Evolutionary conservation across 2,888 invertebrate species (phyloP), one percentile per base, ranked within the genome.

Genomic region (Lingula anatina): DNA sequence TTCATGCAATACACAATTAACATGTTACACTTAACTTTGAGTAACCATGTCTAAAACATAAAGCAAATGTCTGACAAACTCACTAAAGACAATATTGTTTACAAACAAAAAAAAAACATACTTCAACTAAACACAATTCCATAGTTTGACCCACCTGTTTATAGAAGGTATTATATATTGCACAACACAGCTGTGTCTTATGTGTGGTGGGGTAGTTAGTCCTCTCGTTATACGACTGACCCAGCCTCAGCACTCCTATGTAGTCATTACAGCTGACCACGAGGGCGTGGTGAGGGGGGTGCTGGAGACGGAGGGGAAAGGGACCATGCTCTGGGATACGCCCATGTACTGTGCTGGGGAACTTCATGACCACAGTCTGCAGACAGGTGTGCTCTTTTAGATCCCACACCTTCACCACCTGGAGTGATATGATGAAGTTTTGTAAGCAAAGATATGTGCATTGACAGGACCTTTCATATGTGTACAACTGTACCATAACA

Each of bases 381-480:
- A 76, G 56, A 52, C 73, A 73, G 15, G 65, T 62, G 53, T 75
- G 71, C 50, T 76, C 75, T 48, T 67, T 69, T 12, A 68, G 57
- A 56, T 76, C 76, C 76, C 76, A 76, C 20, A 75, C 75, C 51
- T 75, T 75, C 21, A 76, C 56, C 5, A 72, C 68, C 76, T 76
- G 58, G 15, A 48, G 38, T 25, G 40, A 41, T 27, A 20, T 2
- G n/a, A n/a, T n/a, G n/a, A n/a, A n/a, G n/a, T n/a, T n/a, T n/a
- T n/a, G n/a, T n/a, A n/a, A n/a, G n/a, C n/a, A n/a, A n/a, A n/a
- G n/a, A n/a, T n/a, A n/a, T n/a, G n/a, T n/a, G n/a, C n/a, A n/a
- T n/a, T n/a, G n/a, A n/a, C n/a, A n/a, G n/a, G n/a, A n/a, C n/a
- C n/a, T n/a, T n/a, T n/a, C n/a, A n/a, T n/a, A n/a, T n/a, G n/a